Evolutionary conservation across 2,888 invertebrate species (phyloP), one percentile per base, ranked within the genome.

Genomic region (Ectobius pallidus): DNA sequence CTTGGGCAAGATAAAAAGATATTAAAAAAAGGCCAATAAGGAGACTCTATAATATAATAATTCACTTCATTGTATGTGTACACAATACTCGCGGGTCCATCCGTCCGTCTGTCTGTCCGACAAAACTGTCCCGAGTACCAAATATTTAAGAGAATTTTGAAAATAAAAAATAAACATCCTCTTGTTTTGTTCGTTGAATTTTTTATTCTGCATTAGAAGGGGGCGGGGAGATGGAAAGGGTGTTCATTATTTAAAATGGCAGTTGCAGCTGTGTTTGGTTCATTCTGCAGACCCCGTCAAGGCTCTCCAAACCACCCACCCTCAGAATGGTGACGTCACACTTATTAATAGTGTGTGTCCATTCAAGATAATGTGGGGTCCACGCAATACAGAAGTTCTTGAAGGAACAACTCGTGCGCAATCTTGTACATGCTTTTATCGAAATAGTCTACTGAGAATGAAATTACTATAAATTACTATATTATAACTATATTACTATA

Each of bases 201-300:
- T 58, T 58, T 58, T 58, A 34, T 58, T 58, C 30, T 22, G 30
- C 58, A 30, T 58, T 4, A 30, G 30, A n/a, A 30, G 27, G 58
- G 30, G 58, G 30, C 32, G 58, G 58, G n/a, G 58, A 25, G 32
- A 58, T 18, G 46, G 46, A 27, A 65, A 46, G 65, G 65, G 65
- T 65, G 65, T 65, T 65, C 65, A 65, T 65, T 65, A 65, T 65
- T 65, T 65, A 65, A 65, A 65, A 65, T 65, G 65, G 65, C 69
- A 69, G 69, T 69, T 69, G 69, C 69, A 69, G 69, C 69, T 69
- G 69, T 52, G 69, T 69, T 52, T 52, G 55, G 52, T 34, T 69
- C 69, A 69, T 69, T 69, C 69, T 69, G 52, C 22, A 34, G 55
- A 9, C 25, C 44, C 7, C 65, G 22, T 4, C 20, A 16, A n/a